Evolutionary conservation across 1,140 invertebrate species (phyloP), one percentile per base, ranked within the genome.

Genomic region (Monochamus saltuarius): DNA sequence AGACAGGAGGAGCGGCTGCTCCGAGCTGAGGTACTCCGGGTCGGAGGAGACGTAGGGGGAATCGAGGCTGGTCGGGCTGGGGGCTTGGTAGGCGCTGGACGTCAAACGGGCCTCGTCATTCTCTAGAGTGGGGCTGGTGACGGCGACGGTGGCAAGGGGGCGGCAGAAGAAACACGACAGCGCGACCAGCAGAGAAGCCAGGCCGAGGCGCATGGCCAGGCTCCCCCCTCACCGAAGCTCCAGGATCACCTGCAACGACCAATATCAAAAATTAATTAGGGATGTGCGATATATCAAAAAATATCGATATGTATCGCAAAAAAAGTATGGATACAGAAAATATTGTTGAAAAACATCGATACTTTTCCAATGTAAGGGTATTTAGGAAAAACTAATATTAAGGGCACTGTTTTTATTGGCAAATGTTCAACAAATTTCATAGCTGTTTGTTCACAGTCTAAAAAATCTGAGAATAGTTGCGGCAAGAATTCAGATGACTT

Each of bases 131-230:
- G 11, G 59, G 35, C 45, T 39, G 42, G 54, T 62, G 36, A 64
- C 42, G 19, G 64, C 51, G 43, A 29, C 14, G 56, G 60, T 45
- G 51, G 14, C 10, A 45, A 39, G 57, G 46, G 56, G 29, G 38
- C 29, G 73, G 79, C 76, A 77, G 82, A 78, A 78, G 80, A 76
- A 73, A 81, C 79, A 66, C 66, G 81, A 70, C 75, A 80, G 67
- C 75, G 70, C 72, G 78, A 78, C 74, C 76, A 76, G 71, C 59
- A 74, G 73, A 73, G 71, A 72, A 74, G 73, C 75, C 76, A 75
- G 71, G 68, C 74, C 74, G 66, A 71, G 71, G 69, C 73, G 70
- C 74, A 75, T 77, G 71, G 70, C 75, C 75, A 70, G 74, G 70
- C 73, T 68, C 65, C 74, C 64, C 73, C 65, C 68, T 73, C 69